Evolutionary conservation across 2,888 invertebrate genomes (phyloP).

Genomic region (Polyommatus icarus): DNA sequence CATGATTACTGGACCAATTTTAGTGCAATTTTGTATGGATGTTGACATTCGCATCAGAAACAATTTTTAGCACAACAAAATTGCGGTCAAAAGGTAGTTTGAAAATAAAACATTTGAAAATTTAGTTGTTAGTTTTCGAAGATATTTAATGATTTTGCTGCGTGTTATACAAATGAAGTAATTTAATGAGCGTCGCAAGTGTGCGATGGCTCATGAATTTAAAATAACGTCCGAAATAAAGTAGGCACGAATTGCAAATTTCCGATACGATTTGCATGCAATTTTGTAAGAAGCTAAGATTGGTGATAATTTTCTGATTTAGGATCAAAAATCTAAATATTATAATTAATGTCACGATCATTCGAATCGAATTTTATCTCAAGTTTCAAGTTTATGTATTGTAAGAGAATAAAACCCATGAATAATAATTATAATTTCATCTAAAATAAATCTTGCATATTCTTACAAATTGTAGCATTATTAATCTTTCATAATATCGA

Average conservation of each 20-base stretch:
- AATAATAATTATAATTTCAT: neutral
- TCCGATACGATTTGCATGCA: neutral
- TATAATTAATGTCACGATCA: neutral
- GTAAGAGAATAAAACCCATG: neutral
- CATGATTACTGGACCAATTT: too few relatives aligned
- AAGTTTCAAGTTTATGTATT: neutral
- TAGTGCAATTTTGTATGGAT: too few relatives aligned
- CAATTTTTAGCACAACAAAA: too few relatives aligned
- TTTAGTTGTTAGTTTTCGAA: too few relatives aligned
- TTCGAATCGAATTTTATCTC: neutral
- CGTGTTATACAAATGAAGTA: neutral
- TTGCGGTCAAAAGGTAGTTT: neutral
- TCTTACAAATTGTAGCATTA: neutral
- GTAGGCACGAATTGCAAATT: neutral
- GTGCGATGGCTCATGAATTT: neutral
- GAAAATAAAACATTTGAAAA: too few relatives aligned
- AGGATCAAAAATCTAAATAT: neutral
- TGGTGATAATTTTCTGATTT: neutral
- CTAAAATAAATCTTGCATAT: neutral
- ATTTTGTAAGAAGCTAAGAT: neutral
- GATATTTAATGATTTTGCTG: too few relatives aligned
- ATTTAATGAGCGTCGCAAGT: neutral
- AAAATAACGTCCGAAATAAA: conserved; percentile 4
- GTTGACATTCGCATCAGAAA: too few relatives aligned
- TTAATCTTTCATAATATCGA: neutral